Evolutionary conservation across 2,888 invertebrate genomes (phyloP), one percentile per base, ranked within the genome.

Genomic region (Drosophila leonis): DNA sequence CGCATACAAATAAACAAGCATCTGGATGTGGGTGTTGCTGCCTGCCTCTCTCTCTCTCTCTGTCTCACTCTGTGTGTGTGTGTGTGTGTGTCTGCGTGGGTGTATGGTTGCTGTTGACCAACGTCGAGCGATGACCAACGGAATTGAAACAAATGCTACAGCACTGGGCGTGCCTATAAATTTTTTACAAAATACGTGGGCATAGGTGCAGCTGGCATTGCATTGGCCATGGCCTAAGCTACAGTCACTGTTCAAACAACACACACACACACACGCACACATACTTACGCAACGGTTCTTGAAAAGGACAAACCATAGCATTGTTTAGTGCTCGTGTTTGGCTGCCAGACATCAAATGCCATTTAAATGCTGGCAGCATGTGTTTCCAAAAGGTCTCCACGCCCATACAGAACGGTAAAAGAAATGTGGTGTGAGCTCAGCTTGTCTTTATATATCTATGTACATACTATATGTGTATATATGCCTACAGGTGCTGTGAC

Each of bases 81-180:
- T n/a, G n/a, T n/a, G n/a, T 24, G 24, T 42, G n/a, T 33, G 18
- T 39, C 27, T 63, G 55, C n/a, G 51, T 44, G 57, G 31, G 61
- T 69, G 63, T 52, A 41, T 56, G 65, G 46, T 64, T 60, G 49
- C 60, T 70, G 75, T 54, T 70, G 67, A 60, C 60, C 69, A 59
- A 70, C 62, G 33, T 24, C 44, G 44, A 48, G 54, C 63, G 15
- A 33, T 42, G 79, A 65, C 63, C 68, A 51, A 66, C 60, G 71
- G 83, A 85, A 88, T 85, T 88, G 84, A 85, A 85, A 85, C 88
- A 85, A 85, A 85, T 85, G 85, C 84, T 81, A 83, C 75, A 78
- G 82, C 71, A 73, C 66, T 62, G 78, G 80, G 85, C 75, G 83
- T 83, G 88, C 83, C 86, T 85, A 88, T 85, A 85, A 85, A 88